Percentiles rank a stretch among this genome's conserved stretches.
Evolutionary conservation across 1,140 invertebrate species (phyloP).

Genomic region (Latrodectus geometricus): DNA sequence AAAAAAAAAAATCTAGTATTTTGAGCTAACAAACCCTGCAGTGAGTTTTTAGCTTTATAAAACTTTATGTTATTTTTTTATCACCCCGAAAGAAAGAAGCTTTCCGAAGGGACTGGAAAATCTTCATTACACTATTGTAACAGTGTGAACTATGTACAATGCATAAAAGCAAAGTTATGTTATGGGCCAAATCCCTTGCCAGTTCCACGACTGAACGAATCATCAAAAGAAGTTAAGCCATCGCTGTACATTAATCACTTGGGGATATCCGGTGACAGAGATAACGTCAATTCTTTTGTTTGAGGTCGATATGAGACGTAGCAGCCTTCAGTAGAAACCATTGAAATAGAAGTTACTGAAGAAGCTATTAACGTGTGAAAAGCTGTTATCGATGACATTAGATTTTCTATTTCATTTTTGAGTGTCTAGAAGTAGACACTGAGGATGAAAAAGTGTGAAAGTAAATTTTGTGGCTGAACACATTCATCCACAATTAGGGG

Average conservation of each 20-base stretch:
- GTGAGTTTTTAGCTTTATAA: constrained; percentile 9
- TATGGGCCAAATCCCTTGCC: constrained; percentile 29
- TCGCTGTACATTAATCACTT: constrained; percentile 50
- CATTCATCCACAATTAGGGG: too few species aligned
- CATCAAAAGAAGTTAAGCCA: constrained; percentile 53
- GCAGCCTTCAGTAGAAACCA: neutral
- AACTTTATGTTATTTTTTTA: constrained; percentile 17
- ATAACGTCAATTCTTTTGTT: constrained; percentile 56
- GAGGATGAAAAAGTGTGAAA: too few species aligned
- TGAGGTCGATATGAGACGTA: constrained; percentile 21
- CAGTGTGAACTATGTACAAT: neutral
- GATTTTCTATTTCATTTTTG: too few species aligned
- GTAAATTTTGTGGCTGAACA: too few species aligned
- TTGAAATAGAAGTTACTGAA: neutral
- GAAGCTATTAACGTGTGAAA: neutral
- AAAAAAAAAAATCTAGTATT: neutral
- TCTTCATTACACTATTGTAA: constrained; percentile 17
- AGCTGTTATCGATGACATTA: too few species aligned
- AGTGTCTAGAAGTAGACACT: too few species aligned
- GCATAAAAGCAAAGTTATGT: constrained; percentile 58
- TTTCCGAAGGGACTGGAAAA: constrained; percentile 14
- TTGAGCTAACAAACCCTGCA: constrained; percentile 8
- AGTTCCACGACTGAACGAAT: constrained; percentile 22
- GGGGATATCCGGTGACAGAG: constrained; percentile 44
- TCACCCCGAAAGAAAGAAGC: constrained; percentile 8